A percentile compares a stretch with the other conserved stretches of the same genome.
Conservation (phyloP, 64 coral and sea anemone species). For the Montipora sp. region DNA sequence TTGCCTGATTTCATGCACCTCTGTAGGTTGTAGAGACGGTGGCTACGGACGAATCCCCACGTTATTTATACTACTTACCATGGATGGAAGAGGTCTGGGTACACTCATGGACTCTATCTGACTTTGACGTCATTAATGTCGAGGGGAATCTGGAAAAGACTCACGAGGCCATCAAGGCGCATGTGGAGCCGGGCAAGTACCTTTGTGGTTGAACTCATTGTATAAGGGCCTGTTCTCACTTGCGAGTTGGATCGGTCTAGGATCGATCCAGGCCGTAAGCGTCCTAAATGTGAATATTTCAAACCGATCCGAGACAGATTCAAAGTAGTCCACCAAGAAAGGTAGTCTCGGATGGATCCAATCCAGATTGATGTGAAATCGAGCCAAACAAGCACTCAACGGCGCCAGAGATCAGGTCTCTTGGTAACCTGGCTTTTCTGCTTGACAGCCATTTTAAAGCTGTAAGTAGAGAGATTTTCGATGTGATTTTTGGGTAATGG, state of each 20-base stretch:
- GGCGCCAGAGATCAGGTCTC: too few species aligned
- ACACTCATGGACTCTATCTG: conserved; percentile 28
- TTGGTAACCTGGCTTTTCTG: too few species aligned
- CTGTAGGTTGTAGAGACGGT: conserved; percentile 38
- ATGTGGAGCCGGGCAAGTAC: conserved; percentile 19
- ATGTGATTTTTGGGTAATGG: too few species aligned
- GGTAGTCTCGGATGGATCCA: background rate
- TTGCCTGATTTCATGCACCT: background rate
- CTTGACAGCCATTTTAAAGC: too few species aligned
- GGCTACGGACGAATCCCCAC: background rate
- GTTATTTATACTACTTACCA: conserved; percentile 14
- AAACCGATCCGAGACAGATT: too few species aligned
- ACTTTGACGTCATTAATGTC: conserved; percentile 58
- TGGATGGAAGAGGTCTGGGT: conserved; percentile 68
- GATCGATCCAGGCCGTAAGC: too few species aligned
- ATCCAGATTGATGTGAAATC: too few species aligned
- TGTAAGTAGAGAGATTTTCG: too few species aligned
- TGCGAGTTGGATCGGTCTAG: too few species aligned
- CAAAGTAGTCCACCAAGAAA: too few species aligned
- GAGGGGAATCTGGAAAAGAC: conserved; percentile 6
- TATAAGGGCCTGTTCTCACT: background rate
- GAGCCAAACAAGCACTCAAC: too few species aligned
- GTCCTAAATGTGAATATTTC: too few species aligned
- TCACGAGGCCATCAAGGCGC: conserved; percentile 48
- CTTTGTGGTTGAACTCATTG: background rate